Evolutionary conservation across 2,113 vertebrate genomes (phyloP).

Genomic region (Mormoops blainvillei): DNA sequence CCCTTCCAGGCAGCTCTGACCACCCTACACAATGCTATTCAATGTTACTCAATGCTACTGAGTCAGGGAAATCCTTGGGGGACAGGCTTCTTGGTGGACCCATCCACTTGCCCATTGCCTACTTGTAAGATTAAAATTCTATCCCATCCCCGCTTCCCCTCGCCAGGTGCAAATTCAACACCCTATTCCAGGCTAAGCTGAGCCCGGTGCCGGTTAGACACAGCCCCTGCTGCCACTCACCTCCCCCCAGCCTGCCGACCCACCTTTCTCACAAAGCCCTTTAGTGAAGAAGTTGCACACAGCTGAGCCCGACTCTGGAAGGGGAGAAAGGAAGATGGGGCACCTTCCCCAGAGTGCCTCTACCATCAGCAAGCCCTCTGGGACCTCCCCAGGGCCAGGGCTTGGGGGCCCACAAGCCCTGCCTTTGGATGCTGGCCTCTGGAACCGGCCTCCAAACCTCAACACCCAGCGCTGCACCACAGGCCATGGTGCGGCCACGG

Average conservation of each 20-base stretch:
- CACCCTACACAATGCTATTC: rapidly evolving
- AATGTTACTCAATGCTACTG: rapidly evolving
- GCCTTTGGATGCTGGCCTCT: background rate
- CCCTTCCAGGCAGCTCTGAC: background rate
- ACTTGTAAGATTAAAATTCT: background rate
- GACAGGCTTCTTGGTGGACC: background rate
- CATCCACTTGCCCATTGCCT: background rate
- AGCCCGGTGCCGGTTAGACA: rapidly evolving
- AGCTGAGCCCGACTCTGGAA: background rate
- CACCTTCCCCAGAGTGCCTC: background rate
- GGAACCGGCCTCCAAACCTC: background rate
- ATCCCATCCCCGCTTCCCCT: background rate
- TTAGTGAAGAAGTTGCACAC: conserved; percentile 38
- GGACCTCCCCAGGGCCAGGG: background rate
- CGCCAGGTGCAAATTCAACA: background rate
- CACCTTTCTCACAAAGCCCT: conserved; percentile 46
- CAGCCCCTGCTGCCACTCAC: background rate
- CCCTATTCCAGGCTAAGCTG: too few relatives aligned
- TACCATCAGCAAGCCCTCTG: too few relatives aligned
- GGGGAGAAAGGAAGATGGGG: too few relatives aligned
- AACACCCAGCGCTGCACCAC: background rate
- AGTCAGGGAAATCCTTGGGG: background rate
- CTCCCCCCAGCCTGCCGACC: background rate
- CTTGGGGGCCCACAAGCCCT: background rate
- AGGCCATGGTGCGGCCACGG: background rate